Conservation (phyloP, 2,888 invertebrate species). For the Folsomia candida region DNA sequence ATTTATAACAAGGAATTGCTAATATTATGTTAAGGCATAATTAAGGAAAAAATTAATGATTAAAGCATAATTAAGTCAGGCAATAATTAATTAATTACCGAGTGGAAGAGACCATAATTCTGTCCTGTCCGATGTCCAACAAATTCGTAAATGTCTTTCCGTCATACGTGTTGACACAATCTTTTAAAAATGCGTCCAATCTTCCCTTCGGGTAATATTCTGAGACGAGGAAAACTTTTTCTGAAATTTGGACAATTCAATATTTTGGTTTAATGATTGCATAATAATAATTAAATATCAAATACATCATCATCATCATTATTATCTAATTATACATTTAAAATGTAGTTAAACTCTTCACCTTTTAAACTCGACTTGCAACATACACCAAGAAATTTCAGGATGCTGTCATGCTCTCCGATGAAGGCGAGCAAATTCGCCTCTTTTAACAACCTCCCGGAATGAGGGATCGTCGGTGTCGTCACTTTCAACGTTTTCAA, state of each 20-base stretch:
- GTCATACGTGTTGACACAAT: background rate
- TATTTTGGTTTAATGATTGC: background rate
- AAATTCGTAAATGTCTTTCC: background rate
- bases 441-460: background rate
- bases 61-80: no score
- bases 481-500: conserved; percentile 16
- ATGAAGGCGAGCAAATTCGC: background rate
- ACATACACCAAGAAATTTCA: conserved; percentile 8
- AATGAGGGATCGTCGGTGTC: background rate
- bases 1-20: no score
- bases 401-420: background rate
- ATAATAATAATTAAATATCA: background rate
- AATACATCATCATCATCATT: no score
- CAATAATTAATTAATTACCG: no score
- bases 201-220: conserved; percentile 1
- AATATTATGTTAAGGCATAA: no score
- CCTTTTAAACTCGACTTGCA: background rate
- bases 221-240: conserved; percentile 1
- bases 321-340: no score
- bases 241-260: no score
- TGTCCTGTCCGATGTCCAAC: background rate
- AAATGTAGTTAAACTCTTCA: background rate
- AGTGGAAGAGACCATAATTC: background rate
- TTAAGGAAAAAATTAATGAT: background rate
- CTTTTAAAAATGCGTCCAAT: background rate